These are phyloP conservation scores for Prietella phreatophila DNA, from an alignment of 2,113 vertebrate species.

Conservation along the genomic window DNA sequence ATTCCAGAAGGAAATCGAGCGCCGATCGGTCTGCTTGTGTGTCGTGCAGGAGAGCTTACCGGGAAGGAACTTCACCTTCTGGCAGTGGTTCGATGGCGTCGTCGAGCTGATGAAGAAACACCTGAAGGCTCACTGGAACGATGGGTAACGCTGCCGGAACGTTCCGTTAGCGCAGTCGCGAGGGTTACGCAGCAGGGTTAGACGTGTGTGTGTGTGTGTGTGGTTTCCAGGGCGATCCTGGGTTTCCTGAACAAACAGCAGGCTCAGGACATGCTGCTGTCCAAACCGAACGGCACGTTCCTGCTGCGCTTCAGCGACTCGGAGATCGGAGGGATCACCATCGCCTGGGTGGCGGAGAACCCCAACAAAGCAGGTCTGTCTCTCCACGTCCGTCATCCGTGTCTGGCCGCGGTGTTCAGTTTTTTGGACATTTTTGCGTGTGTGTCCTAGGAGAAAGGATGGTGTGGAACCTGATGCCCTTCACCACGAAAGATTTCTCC, in stretches of 20 bases:
- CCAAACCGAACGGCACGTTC: conserved; percentile 93
- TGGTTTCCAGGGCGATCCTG: conserved; percentile 82
- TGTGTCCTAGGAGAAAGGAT: conserved; percentile 85
- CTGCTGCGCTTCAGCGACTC: conserved; percentile 95
- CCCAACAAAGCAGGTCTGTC: conserved; percentile 74
- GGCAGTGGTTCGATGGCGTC: conserved; percentile 98
- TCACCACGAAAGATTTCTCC: conserved; percentile 97
- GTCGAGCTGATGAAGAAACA: conserved; percentile 97
- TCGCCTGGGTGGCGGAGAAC: conserved; percentile 86
- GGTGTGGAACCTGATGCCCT: conserved; percentile 99
- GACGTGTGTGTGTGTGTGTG: conserved; percentile 16
- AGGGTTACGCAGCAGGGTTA: not conserved
- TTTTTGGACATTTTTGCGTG: not conserved
- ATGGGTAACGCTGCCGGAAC: conserved; percentile 75
- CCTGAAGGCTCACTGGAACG: conserved; percentile 94
- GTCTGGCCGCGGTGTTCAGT: no score
- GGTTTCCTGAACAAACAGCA: conserved; percentile 97
- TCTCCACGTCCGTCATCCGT: no score
- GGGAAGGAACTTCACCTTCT: conserved; percentile 93
- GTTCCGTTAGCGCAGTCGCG: not conserved
- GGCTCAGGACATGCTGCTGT: conserved; percentile 90
- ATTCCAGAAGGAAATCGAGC: no score
- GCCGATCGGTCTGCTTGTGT: not conserved
- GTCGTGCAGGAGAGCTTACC: conserved; percentile 85
- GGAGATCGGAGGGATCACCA: conserved; percentile 94